These are phyloP conservation scores for Liasis olivaceus DNA, from an alignment of 2,797 vertebrate species.

Conservation along the genomic window DNA sequence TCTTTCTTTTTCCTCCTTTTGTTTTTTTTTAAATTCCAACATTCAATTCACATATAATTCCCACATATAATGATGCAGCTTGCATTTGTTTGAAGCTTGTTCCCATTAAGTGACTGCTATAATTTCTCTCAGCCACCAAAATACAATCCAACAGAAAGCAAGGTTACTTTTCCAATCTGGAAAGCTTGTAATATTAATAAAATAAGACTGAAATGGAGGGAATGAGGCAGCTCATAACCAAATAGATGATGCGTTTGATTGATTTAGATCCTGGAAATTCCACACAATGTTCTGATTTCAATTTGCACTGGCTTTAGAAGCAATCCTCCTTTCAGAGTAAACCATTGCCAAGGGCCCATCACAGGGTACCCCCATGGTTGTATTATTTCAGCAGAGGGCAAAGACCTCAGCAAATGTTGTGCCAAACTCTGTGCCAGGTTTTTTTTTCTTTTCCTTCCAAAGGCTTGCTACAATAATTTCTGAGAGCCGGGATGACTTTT, in stretches of 20 bases:
- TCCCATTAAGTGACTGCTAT: conserved; percentile 9
- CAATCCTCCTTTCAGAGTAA: conserved; percentile 10
- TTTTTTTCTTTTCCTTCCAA: conserved; percentile 49
- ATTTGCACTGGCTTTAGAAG: conserved; percentile 16
- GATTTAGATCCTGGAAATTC: conserved; percentile 27
- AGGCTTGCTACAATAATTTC: conserved; percentile 65
- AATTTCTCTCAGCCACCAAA: conserved; percentile 11
- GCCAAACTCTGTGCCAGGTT: conserved; percentile 48
- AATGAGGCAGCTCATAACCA: conserved; percentile 30
- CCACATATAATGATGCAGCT: background rate
- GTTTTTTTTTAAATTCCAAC: background rate
- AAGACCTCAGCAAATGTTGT: conserved; percentile 58
- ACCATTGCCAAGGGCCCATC: conserved; percentile 52
- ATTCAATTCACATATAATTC: background rate
- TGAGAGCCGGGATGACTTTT: conserved; percentile 59
- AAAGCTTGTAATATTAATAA: conserved; percentile 27
- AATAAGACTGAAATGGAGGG: conserved; percentile 3
- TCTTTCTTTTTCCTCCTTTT: background rate
- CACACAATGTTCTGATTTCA: background rate
- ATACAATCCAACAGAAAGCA: background rate
- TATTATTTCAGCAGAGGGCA: conserved; percentile 67
- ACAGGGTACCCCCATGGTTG: conserved; percentile 54
- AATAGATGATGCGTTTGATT: conserved; percentile 4
- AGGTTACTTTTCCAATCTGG: conserved; percentile 16
- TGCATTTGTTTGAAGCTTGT: conserved; percentile 5